Evolutionary conservation across 2,113 vertebrate species (phyloP).

Genomic region (Jacana jacana): DNA sequence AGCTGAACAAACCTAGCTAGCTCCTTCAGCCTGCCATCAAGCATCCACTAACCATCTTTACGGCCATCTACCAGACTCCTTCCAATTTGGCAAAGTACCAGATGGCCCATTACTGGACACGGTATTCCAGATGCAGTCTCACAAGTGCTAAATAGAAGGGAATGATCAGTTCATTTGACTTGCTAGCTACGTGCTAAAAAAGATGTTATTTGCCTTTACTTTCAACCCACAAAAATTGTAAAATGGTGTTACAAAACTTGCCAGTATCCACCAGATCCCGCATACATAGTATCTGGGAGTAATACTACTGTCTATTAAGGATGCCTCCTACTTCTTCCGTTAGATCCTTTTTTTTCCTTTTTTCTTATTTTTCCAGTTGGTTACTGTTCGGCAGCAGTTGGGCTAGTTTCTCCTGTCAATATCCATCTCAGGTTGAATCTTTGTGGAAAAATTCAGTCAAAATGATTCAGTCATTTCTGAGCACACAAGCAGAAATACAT

Average conservation of each 20-base stretch:
- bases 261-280: neutral
- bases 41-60: neutral
- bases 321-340: neutral
- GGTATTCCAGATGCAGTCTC: neutral
- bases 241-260: neutral
- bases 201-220: neutral
- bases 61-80: neutral
- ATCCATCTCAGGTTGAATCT: neutral
- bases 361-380: neutral
- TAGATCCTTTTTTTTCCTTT: neutral
- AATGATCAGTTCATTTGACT: neutral
- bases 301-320: neutral
- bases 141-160: neutral
- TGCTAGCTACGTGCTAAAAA: neutral
- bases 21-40: neutral
- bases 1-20: neutral
- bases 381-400: neutral
- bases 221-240: neutral
- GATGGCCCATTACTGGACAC: neutral
- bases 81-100: neutral
- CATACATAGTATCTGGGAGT: neutral
- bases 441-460: neutral
- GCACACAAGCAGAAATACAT: neutral
- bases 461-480: neutral
- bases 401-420: neutral